Evolutionary conservation across 2,888 invertebrate species (phyloP), one percentile per base, ranked within the genome.

Genomic region (Orchestes rusci): DNA sequence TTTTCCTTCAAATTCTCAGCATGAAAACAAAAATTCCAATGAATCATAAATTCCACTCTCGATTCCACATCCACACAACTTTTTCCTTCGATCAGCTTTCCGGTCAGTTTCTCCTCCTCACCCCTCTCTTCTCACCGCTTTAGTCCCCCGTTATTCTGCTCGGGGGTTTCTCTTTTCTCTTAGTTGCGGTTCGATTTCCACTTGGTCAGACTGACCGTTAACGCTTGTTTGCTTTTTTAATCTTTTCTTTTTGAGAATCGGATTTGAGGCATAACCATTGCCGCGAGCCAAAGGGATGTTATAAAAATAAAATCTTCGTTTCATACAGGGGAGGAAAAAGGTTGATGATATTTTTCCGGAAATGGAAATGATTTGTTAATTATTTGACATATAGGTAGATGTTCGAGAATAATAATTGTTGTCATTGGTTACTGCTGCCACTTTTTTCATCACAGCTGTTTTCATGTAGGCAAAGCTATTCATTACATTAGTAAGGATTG

Each of bases 161-260:
- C 12, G 39, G 28, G 29, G 33, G 44, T 34, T 43, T 43, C 36
- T 41, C 44, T 41, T 23, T 23, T 23, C 23, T 23, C 23, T 23
- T 10, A 41, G 41, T 44, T 41, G 41, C 49, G 45, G 49, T 49
- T 49, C 42, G 49, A 49, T 49, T 49, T 45, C 45, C 49, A 45
- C 49, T 49, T 45, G 49, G 42, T 45, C 49, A 45, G 36, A 15
- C 42, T 29, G 39, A 19, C 38, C 42, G 49, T 45, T 49, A 45
- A 49, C 49, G 45, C 39, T 49, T 49, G 45, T 45, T 49, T 49
- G 49, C 49, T 48, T 45, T 41, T 49, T 49, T 43, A 49, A 43
- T 43, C 39, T 49, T 42, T 45, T 36, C 43, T 39, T 49, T 48
- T 39, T 38, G 30, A 27, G 37, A 37, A 36, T 30, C 27, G 43